phyloP scores from a whole-genome alignment of 1,140 invertebrate species.

The Bombus confusus region DNA sequence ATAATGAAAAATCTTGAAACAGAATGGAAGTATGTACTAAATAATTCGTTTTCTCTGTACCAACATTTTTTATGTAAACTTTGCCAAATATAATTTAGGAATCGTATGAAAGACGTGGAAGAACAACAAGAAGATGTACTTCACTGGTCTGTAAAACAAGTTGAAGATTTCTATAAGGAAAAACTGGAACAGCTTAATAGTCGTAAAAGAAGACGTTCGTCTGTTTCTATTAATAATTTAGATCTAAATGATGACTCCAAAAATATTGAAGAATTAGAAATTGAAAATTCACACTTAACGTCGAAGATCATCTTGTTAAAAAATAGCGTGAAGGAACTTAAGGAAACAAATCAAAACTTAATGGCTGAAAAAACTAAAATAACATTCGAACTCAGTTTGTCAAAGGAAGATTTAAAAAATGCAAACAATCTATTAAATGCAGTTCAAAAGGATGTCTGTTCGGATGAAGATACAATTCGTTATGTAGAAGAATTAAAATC shows the following conservation, averaged over 20 bases:
- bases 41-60: neutral
- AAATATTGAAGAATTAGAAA: constrained; percentile 63
- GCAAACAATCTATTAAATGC: constrained; percentile 63
- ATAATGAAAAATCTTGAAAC: constrained; percentile 74
- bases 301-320: constrained; percentile 66
- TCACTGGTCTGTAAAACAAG: constrained; percentile 71
- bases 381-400: constrained; percentile 69
- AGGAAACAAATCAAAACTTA: constrained; percentile 67
- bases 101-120: constrained; percentile 75
- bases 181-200: constrained; percentile 66
- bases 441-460: constrained; percentile 57
- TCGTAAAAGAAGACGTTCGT: constrained; percentile 60
- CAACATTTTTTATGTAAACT: constrained; percentile 25
- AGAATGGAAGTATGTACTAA: constrained; percentile 70
- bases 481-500: constrained; percentile 70
- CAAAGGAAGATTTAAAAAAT: constrained; percentile 71
- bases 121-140: constrained; percentile 73
- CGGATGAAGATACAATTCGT: constrained; percentile 50
- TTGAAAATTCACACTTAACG: constrained; percentile 68
- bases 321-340: constrained; percentile 64
- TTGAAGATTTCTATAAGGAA: constrained; percentile 74
- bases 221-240: constrained; percentile 50
- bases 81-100: constrained; percentile 46
- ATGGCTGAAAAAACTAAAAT: constrained; percentile 69
- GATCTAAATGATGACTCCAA: constrained; percentile 53